A percentile compares a stretch with the other conserved stretches of the same genome.
These are phyloP conservation scores for Drosophila biarmipes DNA, from an alignment of 1,140 invertebrate species.

Conservation along the genomic window DNA sequence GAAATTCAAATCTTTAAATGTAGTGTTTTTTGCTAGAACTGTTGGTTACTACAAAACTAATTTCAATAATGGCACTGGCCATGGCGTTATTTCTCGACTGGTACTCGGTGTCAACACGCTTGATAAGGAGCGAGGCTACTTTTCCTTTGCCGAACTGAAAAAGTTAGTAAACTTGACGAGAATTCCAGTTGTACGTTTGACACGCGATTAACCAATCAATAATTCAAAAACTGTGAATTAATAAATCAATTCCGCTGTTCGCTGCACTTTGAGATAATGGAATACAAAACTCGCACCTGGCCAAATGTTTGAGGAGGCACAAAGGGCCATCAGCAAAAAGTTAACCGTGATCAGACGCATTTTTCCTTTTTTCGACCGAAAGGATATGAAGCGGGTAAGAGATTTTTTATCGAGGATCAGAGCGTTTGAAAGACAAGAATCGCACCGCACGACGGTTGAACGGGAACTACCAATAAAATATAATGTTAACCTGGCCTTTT, in stretches of 20 bases:
- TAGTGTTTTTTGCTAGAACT: not conserved
- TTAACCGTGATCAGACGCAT: conserved; percentile 39
- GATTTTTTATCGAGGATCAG: conserved; percentile 4
- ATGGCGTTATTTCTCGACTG: conserved; percentile 35
- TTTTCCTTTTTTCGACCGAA: conserved; percentile 11
- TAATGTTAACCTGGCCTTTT: conserved; percentile 80
- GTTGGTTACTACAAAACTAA: conserved; percentile 53
- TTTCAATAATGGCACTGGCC: conserved; percentile 71
- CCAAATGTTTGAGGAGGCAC: conserved; percentile 30
- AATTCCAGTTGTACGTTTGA: conserved; percentile 1
- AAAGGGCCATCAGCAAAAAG: conserved; percentile 45
- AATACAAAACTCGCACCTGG: conserved; percentile 50
- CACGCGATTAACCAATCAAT: conserved; percentile 31
- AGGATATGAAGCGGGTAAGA: conserved; percentile 26
- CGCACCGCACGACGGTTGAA: conserved; percentile 59
- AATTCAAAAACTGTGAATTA: conserved; percentile 1
- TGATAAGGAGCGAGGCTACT: conserved; percentile 45
- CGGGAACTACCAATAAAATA: conserved; percentile 80
- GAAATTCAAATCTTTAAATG: too few relatives aligned
- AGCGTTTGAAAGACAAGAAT: conserved; percentile 41
- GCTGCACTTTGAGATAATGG: conserved; percentile 14
- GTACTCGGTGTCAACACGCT: conserved; percentile 30
- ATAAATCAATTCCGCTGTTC: not conserved
- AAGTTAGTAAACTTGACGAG: conserved; percentile 9
- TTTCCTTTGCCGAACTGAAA: conserved; percentile 12